Base-by-base conservation (phyloP, 2,113 vertebrate genomes). In the Hystrix brachyura region DNA sequence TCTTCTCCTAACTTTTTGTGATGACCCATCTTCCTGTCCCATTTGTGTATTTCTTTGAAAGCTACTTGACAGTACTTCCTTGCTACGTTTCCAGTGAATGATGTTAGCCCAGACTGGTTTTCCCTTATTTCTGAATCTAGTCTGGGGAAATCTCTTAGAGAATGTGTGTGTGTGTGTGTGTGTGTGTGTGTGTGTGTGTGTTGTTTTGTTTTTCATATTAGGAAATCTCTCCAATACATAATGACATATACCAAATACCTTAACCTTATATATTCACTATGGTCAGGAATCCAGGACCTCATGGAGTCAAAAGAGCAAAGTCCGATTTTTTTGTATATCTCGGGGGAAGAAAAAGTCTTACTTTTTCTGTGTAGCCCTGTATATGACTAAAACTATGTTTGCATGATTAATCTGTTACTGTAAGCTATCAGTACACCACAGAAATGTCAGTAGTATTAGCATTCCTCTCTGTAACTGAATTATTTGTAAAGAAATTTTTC, bases 371-470 rank as follows among this genome's bases (percentile, higher is more conserved):
- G 76, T n/a, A 48, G 12, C 83, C 88, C 17, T 90, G 17, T n/a
- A 38, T 71, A 17, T 59, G n/a, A 92, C 55, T 51, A 84, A 91
- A 84, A 67, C 78, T 60, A 25, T 12, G 13, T 29, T 57, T 90
- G 51, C 23, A 84, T 64, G 72, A 55, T 95, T 90, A 71, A 80
- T 64, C 78, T 74, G 53, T 71, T 60, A 25, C 48, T 7, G 12
- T 23, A n/a, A 90, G 53, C n/a, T 86, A 25, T 89, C 83, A n/a
- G 18, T 43, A 86, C 83, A 18, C 21, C 69, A 65, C 21, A 46
- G n/a, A 92, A 95, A 85, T 87, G 25, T 32, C 92, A 92, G 10
- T 64, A 80, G 57, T 92, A 69, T 94, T 46, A 84, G 14, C 21
- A 79, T 71, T 84, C 7, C 23, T 95, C 59, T 80, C 5, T 65